Percentiles rank a stretch among this genome's conserved stretches.
Conservation (phyloP, 2,888 invertebrate genomes). For the Drosophila neotestacea region DNA sequence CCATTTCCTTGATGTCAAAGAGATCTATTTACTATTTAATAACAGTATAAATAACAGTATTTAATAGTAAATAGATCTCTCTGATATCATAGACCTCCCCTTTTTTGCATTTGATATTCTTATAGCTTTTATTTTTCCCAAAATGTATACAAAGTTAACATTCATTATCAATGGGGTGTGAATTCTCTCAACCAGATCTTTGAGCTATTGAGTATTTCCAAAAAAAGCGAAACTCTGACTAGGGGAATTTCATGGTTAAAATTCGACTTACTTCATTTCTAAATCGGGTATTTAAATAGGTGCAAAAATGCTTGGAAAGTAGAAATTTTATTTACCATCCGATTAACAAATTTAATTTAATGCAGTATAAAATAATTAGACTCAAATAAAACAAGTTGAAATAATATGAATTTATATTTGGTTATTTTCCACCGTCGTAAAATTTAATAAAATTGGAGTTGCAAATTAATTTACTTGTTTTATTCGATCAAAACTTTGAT, state of each 20-base stretch:
- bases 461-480: neutral
- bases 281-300: neutral
- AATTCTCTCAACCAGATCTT: slow-evolving; percentile 14
- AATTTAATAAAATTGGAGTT: neutral
- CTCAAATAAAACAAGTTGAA: neutral
- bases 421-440: neutral
- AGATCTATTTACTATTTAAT: neutral
- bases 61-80: neutral
- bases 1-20: neutral
- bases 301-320: neutral
- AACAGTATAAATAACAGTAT: neutral
- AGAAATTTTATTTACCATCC: neutral
- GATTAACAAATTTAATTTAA: neutral
- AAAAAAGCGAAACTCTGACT: neutral
- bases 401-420: neutral
- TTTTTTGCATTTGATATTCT: neutral
- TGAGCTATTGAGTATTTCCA: neutral
- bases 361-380: neutral
- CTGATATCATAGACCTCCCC: neutral
- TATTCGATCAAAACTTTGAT: neutral
- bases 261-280: slow-evolving; percentile 5
- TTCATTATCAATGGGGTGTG: slow-evolving; percentile 40
- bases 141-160: slow-evolving; percentile 1
- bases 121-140: neutral
- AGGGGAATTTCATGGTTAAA: slow-evolving; percentile 3